Base-by-base conservation (phyloP, 2,888 invertebrate genomes). In the Euplagia quadripunctaria region DNA sequence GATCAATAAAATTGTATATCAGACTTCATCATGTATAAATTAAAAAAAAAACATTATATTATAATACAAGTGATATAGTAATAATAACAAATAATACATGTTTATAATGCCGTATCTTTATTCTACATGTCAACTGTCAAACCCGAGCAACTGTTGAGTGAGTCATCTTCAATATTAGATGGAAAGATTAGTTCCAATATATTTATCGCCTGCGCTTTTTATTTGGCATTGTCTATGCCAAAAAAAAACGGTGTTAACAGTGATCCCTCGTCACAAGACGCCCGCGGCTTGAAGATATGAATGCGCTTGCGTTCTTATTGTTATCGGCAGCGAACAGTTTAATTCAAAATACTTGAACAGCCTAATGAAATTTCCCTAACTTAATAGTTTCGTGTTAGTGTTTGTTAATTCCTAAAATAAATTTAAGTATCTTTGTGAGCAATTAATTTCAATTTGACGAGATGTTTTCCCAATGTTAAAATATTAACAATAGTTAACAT, bases 391-490 rank as follows among this genome's bases (percentile, higher is more conserved):
- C 42, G 7, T 55, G 58, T 68, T 76, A 70, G 63, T 75, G 74
- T 79, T 61, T 58, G 55, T 71, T 66, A 46, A 58, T 75, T 71
- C 70, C 41, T 82, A 80, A 73, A 79, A 77, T 75, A 83, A 84
- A 89, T 88, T 93, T 93, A 93, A 93, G 93, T 93, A 93, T 88
- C 91, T 82, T 87, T 83, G 84, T 93, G 93, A 93, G 93, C 93
- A 89, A 84, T 85, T 79, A 82, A 83, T 82, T 82, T 80, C 75
- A 87, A 82, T 78, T 67, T 64, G 76, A 83, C 84, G 79, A 84
- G 76, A 83, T 83, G 80, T 31, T 31, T 79, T 73, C 61, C 64
- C 17, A 65, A 65, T 69, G 17, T 42, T 42, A 41, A 43, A 4
- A 7, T 46, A 65, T 31, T 55, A 55, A 64, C 31, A 31, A 31